Conservation (phyloP, 2,888 invertebrate genomes). For the Acanthosepion pharaonis region DNA sequence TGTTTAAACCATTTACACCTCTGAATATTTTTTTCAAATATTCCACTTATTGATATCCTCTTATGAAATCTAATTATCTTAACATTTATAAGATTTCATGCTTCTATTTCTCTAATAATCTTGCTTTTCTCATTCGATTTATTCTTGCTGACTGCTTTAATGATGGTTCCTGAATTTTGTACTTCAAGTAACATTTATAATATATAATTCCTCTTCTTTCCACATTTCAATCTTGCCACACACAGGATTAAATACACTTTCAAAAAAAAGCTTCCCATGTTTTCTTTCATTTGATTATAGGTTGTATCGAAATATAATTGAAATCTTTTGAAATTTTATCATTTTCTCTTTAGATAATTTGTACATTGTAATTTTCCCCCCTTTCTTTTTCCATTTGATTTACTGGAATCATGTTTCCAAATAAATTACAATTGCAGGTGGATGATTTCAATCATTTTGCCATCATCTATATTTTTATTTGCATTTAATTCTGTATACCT, state of each 20-base stretch:
- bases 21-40: not conserved
- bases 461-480: not conserved
- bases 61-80: not conserved
- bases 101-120: not conserved
- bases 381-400: not conserved
- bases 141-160: not conserved
- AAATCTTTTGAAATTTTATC: constrained; percentile 13
- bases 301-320: not conserved
- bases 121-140: not conserved
- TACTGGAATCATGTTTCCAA: not conserved
- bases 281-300: not conserved
- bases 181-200: not conserved
- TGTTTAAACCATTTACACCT: not conserved
- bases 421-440: constrained; percentile 14
- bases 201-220: not conserved
- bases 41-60: not conserved
- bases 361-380: not conserved
- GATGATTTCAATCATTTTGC: constrained; percentile 7
- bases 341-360: constrained; percentile 22
- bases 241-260: not conserved
- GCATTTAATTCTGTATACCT: not conserved
- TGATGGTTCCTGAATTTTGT: not conserved
- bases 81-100: not conserved
- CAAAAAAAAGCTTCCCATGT: not conserved
- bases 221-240: not conserved